Percentiles rank a stretch among this genome's conserved stretches.
Conservation (phyloP, 2,113 vertebrate genomes). For the Clarias magur region DNA sequence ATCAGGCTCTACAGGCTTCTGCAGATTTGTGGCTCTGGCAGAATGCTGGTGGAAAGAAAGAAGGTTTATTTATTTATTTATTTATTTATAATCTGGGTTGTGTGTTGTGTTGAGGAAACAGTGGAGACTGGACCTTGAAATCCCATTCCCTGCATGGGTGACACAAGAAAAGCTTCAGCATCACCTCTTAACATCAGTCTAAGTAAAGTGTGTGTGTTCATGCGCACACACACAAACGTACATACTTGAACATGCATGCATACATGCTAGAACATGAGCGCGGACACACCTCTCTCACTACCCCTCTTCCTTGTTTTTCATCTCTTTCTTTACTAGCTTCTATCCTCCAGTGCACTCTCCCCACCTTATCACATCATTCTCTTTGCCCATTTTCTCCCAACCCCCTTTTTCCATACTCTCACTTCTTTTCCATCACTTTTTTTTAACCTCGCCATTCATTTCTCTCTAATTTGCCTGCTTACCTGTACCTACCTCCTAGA, state of each 20-base stretch:
- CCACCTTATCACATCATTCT: constrained; percentile 44
- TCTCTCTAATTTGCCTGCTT: constrained; percentile 22
- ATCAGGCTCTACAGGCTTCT: constrained; percentile 19
- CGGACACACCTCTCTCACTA: not conserved
- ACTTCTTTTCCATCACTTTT: constrained; percentile 9
- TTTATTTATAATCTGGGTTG: constrained; percentile 15
- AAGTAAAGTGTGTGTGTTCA: too few species aligned
- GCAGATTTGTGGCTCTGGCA: constrained; percentile 3
- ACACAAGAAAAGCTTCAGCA: constrained; percentile 33
- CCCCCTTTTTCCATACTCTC: constrained; percentile 15
- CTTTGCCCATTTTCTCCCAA: constrained; percentile 5
- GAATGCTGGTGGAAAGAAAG: not conserved
- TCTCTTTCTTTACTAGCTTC: not conserved
- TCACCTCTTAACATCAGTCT: constrained; percentile 27
- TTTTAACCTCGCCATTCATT: constrained; percentile 9
- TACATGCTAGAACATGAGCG: not conserved
- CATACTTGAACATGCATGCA: constrained; percentile 1
- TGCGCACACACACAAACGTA: constrained; percentile 29
- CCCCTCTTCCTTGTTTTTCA: not conserved
- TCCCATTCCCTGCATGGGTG: constrained; percentile 45
- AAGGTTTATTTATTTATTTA: not conserved
- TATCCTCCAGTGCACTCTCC: constrained; percentile 26
- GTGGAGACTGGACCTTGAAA: constrained; percentile 47
- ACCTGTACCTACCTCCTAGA: constrained; percentile 13
- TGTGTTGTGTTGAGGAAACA: not conserved